Evolutionary conservation across 1,140 invertebrate genomes (phyloP), one percentile per base, ranked within the genome.

Genomic region (Piezodorus guildinii): DNA sequence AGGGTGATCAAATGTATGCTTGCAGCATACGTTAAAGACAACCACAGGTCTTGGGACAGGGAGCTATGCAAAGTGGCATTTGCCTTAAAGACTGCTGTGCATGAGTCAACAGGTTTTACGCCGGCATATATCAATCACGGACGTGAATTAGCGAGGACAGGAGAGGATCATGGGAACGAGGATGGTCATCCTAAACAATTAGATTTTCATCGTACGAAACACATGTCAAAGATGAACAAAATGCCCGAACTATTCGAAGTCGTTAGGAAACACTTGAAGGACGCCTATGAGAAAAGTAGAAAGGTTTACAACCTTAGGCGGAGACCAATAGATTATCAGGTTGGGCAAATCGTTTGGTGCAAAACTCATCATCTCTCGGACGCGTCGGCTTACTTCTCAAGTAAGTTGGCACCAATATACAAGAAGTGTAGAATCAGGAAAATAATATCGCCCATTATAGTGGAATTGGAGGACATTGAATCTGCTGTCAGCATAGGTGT

Each of bases 1-100:
- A 44, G 73, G 19, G 73, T 74, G 17, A 30, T 79, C 0, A 77
- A 78, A 63, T 67, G 69, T 2, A 72, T 73, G 67, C 63, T 78
- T 1, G 62, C 68, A 0, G 72, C 75, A 1, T 71, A 71, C 16
- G 70, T 77, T 0, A 68, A 70, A 9, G 61, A 70, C 2, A 67
- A 75, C 34, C 74, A 78, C 56, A 30, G 43, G 8, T 56, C 62
- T 1, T 78, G 74, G 74, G 67, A 74, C 54, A 59, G 68, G 0
- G 64, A 72, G 23, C 62, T 78, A 3, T 67, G 70, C 0, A 70
- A 72, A 23, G 69, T 77, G 3, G 67, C 71, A 0, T 78, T 75
- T 62, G 75, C 76, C 0, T 71, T 75, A 62, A 77, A 78, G 60
- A 74, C 75, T 2, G 73, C 72, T 0, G 65, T 69, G 3, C 64